A percentile compares a stretch with the other conserved stretches of the same genome.
Conservation (phyloP, 2,797 vertebrate species). For the Myotis findleyi region DNA sequence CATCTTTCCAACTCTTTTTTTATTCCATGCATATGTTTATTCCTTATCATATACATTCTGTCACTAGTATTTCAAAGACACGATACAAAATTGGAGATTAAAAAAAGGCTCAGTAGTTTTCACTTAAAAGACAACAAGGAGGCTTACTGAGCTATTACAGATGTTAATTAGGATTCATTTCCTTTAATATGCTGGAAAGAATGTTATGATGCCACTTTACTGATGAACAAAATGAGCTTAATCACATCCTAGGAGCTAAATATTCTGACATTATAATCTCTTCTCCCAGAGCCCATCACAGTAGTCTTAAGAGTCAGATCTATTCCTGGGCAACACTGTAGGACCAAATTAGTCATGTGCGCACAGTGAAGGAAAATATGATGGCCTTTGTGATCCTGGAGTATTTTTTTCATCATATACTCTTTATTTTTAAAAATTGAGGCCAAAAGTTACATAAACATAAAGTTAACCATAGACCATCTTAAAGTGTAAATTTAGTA, state of each 20-base stretch:
- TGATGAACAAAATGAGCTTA: constrained; percentile 53
- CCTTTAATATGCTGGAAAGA: constrained; percentile 54
- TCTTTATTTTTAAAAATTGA: constrained; percentile 19
- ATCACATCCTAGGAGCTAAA: constrained; percentile 23
- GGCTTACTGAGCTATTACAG: neutral
- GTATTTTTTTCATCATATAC: neutral
- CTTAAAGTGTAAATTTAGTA: neutral
- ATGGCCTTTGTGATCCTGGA: neutral
- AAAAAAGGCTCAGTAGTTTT: constrained; percentile 24
- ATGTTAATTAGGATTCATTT: constrained; percentile 61
- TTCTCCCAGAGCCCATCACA: neutral
- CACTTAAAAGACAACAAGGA: constrained; percentile 20
- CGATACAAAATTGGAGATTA: neutral
- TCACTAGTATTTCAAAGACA: constrained; percentile 21
- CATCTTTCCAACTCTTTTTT: constrained; percentile 12
- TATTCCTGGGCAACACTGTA: neutral
- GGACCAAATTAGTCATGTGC: neutral
- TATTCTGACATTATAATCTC: constrained; percentile 16
- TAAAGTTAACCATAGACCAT: neutral
- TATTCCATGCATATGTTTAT: constrained; percentile 8
- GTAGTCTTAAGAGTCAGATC: constrained; percentile 4
- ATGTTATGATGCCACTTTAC: constrained; percentile 44
- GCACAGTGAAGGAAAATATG: neutral
- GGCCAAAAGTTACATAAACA: constrained; percentile 10
- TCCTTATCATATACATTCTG: neutral